Evolutionary conservation across 2,113 vertebrate species (phyloP).

Genomic region (Solea senegalensis): DNA sequence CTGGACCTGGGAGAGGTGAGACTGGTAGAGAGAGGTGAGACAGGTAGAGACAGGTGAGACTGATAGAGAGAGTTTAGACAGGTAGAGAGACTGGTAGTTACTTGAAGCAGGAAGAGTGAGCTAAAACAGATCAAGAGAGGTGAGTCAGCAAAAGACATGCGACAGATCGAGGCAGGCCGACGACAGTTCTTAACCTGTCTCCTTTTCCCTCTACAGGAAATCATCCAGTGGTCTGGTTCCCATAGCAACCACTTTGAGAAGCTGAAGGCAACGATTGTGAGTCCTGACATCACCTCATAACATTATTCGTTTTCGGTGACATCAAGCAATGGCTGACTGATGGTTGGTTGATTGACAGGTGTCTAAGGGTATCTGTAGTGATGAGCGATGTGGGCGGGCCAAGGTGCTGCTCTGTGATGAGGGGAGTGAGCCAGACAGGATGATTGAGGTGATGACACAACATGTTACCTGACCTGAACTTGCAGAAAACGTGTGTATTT

Average conservation of each 20-base stretch:
- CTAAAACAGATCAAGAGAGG: too few species aligned
- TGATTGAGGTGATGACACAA: slow-evolving; percentile 80
- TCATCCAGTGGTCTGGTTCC: slow-evolving; percentile 89
- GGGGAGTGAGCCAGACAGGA: slow-evolving; percentile 81
- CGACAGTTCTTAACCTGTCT: background rate
- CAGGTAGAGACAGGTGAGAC: too few species aligned
- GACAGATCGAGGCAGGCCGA: background rate
- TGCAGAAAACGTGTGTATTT: too few species aligned
- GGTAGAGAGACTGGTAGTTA: too few species aligned
- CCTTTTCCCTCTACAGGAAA: slow-evolving; percentile 73
- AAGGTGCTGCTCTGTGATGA: slow-evolving; percentile 80
- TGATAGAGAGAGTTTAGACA: too few species aligned
- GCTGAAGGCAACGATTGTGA: slow-evolving; percentile 83
- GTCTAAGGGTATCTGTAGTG: slow-evolving; percentile 87
- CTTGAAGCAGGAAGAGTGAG: too few species aligned
- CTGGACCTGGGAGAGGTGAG: slow-evolving; percentile 88
- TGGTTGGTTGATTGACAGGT: slow-evolving; percentile 51
- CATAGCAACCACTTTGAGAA: slow-evolving; percentile 83
- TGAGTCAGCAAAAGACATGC: too few species aligned
- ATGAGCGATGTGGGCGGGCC: slow-evolving; percentile 85
- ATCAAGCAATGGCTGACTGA: too few species aligned
- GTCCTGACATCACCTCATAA: slow-evolving; percentile 11
- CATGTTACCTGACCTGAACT: background rate
- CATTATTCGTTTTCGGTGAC: background rate
- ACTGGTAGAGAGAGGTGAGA: background rate